phyloP scores from a whole-genome alignment of 1,140 invertebrate species.

The Pectinophora gossypiella region DNA sequence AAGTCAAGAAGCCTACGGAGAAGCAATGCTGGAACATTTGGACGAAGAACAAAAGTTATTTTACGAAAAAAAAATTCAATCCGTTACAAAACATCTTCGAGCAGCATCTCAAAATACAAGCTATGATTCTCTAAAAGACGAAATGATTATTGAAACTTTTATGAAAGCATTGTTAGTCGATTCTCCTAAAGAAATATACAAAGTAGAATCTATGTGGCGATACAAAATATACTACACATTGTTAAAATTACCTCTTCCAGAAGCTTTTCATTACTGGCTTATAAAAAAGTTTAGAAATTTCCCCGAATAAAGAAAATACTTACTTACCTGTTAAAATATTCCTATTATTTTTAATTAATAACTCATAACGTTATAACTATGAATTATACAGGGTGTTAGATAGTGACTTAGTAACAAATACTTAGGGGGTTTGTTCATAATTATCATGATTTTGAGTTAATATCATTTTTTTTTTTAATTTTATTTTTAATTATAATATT shows the following conservation, averaged over 20 bases:
- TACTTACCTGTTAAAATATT: too few relatives aligned
- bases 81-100: constrained; percentile 43
- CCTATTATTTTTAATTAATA: too few relatives aligned
- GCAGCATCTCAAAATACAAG: constrained; percentile 22
- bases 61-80: constrained; percentile 41
- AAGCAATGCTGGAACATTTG: constrained; percentile 43
- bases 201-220: constrained; percentile 61
- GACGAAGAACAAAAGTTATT: constrained; percentile 49
- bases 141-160: constrained; percentile 57
- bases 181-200: constrained; percentile 50
- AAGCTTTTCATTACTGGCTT: constrained; percentile 33
- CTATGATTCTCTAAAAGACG: constrained; percentile 52
- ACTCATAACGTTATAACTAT: too few relatives aligned
- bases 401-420: too few relatives aligned
- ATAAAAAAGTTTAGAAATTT: constrained; percentile 55
- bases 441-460: too few relatives aligned
- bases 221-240: constrained; percentile 63
- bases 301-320: constrained; percentile 20
- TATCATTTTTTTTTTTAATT: too few relatives aligned
- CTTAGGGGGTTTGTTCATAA: too few relatives aligned
- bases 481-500: too few relatives aligned
- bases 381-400: too few relatives aligned
- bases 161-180: constrained; percentile 43
- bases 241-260: constrained; percentile 54
- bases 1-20: constrained; percentile 31